phyloP scores from a whole-genome alignment of 2,113 vertebrate species.

The Pelusios castaneus region DNA sequence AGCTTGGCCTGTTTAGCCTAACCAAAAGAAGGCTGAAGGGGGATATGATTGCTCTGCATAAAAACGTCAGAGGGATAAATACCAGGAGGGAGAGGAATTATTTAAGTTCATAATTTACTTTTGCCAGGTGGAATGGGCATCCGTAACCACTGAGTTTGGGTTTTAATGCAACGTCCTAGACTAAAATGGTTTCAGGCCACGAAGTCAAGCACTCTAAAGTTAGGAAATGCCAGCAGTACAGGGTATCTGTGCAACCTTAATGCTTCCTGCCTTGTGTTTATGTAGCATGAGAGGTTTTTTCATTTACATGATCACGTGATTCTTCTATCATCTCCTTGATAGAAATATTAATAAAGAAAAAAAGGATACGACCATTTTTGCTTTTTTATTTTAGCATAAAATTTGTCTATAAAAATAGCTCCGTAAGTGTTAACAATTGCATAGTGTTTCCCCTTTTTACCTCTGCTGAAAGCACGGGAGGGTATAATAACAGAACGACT shows the following conservation, averaged over 20 bases:
- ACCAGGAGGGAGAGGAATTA: too few species aligned
- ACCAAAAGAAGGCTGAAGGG: too few species aligned
- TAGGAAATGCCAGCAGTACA: too few species aligned
- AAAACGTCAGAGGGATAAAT: too few species aligned
- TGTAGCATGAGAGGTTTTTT: background rate
- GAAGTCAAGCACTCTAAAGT: background rate
- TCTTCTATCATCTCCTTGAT: background rate
- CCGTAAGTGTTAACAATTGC: constrained; percentile 50
- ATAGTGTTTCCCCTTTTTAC: constrained; percentile 50
- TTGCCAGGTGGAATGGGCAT: background rate
- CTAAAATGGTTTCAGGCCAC: background rate
- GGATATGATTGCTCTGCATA: too few species aligned
- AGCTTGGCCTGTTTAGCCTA: too few species aligned
- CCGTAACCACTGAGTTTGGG: too few species aligned
- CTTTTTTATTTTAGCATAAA: constrained; percentile 55
- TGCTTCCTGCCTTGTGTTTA: background rate
- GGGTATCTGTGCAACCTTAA: background rate
- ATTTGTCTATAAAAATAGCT: constrained; percentile 53
- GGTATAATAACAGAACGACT: constrained; percentile 77
- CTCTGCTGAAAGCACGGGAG: constrained; percentile 2
- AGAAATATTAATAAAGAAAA: constrained; percentile 37
- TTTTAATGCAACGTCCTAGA: background rate
- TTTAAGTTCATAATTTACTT: background rate
- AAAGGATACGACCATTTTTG: background rate
- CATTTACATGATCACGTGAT: background rate